These are phyloP conservation scores for Wiebesia pumilae DNA, from an alignment of 1,140 invertebrate genomes.

Conservation along the genomic window DNA sequence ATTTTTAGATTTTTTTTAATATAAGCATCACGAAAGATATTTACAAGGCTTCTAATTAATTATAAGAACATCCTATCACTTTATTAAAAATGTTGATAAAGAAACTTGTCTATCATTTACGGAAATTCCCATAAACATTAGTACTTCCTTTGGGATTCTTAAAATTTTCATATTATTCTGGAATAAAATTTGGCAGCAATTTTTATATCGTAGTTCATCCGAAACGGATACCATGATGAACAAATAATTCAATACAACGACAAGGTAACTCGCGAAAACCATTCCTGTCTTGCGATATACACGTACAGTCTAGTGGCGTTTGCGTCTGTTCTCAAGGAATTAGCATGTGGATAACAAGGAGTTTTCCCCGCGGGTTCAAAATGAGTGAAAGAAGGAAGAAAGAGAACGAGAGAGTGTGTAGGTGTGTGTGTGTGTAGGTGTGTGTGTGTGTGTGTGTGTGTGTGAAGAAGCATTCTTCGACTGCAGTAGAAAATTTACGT, in stretches of 20 bases:
- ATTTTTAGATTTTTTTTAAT: not conserved
- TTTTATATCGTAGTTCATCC: not conserved
- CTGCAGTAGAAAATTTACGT: not conserved
- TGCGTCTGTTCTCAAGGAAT: conserved; percentile 48
- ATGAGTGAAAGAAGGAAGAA: not conserved
- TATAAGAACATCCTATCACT: not conserved
- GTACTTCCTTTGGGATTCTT: not conserved
- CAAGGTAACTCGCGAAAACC: not conserved
- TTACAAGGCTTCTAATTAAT: not conserved
- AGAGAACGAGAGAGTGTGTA: not conserved
- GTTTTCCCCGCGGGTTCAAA: conserved; percentile 40
- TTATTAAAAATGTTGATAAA: not conserved
- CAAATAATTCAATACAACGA: not conserved
- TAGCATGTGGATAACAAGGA: conserved; percentile 57
- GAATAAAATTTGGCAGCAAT: not conserved
- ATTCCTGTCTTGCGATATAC: not conserved
- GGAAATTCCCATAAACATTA: not conserved
- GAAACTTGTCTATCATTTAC: not conserved
- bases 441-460: no score
- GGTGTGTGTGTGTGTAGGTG: no score
- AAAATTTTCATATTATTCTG: not conserved
- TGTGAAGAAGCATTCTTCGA: no score
- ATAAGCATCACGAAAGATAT: not conserved
- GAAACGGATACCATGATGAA: not conserved
- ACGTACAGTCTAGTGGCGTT: conserved; percentile 6